These are phyloP conservation scores for Merops nubicus DNA, from an alignment of 2,113 vertebrate genomes.

Conservation along the genomic window DNA sequence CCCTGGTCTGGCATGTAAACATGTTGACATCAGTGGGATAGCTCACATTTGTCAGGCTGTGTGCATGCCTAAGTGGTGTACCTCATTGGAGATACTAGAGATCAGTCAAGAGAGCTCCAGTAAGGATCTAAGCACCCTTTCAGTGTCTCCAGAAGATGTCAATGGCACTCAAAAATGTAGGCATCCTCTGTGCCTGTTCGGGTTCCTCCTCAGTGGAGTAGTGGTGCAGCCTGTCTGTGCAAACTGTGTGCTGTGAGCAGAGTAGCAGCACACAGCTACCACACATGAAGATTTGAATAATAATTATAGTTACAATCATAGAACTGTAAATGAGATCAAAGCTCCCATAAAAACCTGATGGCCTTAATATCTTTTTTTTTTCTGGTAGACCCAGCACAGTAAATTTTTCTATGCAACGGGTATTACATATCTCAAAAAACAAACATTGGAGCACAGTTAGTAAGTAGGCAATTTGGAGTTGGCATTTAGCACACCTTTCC, in stretches of 20 bases:
- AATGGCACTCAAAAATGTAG: background rate
- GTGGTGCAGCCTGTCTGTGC: background rate
- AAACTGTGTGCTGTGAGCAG: background rate
- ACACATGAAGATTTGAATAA: background rate
- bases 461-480: background rate
- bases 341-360: background rate
- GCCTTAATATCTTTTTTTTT: background rate
- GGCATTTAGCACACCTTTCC: background rate
- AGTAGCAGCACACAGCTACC: background rate
- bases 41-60: background rate
- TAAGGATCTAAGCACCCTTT: background rate
- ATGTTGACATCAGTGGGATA: background rate
- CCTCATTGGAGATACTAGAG: background rate
- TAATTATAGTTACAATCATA: background rate
- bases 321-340: background rate
- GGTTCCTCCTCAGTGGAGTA: background rate
- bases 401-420: background rate
- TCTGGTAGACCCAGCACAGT: background rate
- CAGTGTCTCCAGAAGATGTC: background rate
- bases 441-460: background rate
- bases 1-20: background rate
- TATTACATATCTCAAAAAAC: background rate
- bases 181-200: background rate
- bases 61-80: background rate
- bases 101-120: background rate